Conservation (phyloP, 2,797 vertebrate genomes). For the Ara ararauna region DNA sequence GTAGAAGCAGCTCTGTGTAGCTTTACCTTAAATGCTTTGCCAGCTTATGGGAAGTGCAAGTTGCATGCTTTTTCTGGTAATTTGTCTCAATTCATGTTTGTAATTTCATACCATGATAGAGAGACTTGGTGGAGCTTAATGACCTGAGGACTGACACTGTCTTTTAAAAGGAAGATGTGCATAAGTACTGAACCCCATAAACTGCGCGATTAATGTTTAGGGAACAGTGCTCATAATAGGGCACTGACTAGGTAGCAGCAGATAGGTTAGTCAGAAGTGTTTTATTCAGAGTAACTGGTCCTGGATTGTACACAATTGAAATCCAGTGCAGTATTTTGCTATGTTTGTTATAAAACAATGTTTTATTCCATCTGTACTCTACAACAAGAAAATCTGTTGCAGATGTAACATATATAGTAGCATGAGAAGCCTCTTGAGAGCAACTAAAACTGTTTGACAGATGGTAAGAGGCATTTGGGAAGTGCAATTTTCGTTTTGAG, state of each 20-base stretch:
- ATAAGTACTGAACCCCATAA: neutral
- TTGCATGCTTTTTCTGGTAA: neutral
- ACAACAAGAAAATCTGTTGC: slow-evolving; percentile 63
- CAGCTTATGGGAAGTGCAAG: neutral
- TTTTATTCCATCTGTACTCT: slow-evolving; percentile 64
- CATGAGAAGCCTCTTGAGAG: slow-evolving; percentile 39
- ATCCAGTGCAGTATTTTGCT: slow-evolving; percentile 30
- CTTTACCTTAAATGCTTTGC: neutral
- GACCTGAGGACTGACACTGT: neutral
- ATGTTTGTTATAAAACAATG: slow-evolving; percentile 61
- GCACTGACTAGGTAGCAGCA: neutral
- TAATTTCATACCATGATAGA: neutral
- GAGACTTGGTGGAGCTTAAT: neutral
- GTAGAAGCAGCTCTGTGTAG: neutral
- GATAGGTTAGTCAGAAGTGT: neutral
- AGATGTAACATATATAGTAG: slow-evolving; percentile 24
- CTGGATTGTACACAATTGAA: neutral
- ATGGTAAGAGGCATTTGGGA: slow-evolving; percentile 60
- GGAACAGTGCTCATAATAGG: neutral
- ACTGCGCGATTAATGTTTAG: neutral
- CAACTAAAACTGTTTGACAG: slow-evolving; percentile 46
- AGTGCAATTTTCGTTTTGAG: neutral
- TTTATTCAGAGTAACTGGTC: neutral
- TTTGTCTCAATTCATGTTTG: neutral
- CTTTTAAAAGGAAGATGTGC: neutral